These are phyloP conservation scores for Plecotus auritus DNA, from an alignment of 2,113 vertebrate genomes.

Conservation along the genomic window DNA sequence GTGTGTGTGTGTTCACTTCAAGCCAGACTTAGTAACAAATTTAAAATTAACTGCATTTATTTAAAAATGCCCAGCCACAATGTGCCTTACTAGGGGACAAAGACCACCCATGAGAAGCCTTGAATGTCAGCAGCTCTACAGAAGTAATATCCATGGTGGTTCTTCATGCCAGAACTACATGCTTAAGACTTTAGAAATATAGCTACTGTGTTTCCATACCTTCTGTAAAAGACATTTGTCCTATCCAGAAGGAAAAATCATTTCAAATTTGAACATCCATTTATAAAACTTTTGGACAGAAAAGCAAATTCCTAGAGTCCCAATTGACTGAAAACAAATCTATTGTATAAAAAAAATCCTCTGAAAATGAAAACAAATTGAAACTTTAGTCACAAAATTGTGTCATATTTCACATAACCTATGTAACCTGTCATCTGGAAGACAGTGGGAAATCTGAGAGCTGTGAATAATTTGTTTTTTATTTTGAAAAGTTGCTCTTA, in stretches of 20 bases:
- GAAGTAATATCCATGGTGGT: background rate
- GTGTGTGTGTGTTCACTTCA: background rate
- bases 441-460: background rate
- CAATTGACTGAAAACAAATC: background rate
- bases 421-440: background rate
- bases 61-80: background rate
- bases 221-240: background rate
- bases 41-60: background rate
- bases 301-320: background rate
- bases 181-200: background rate
- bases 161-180: background rate
- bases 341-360: background rate
- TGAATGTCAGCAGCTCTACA: background rate
- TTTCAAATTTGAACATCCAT: constrained; percentile 9
- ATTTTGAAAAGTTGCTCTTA: background rate
- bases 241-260: background rate
- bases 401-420: constrained; percentile 10
- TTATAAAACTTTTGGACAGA: constrained; percentile 8
- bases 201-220: background rate
- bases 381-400: constrained; percentile 9
- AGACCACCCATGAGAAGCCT: background rate
- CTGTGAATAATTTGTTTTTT: background rate
- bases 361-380: constrained; percentile 40
- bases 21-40: background rate
- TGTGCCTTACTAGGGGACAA: background rate